phyloP scores from a whole-genome alignment of 2,888 invertebrate genomes.

The Agrotis segetum region DNA sequence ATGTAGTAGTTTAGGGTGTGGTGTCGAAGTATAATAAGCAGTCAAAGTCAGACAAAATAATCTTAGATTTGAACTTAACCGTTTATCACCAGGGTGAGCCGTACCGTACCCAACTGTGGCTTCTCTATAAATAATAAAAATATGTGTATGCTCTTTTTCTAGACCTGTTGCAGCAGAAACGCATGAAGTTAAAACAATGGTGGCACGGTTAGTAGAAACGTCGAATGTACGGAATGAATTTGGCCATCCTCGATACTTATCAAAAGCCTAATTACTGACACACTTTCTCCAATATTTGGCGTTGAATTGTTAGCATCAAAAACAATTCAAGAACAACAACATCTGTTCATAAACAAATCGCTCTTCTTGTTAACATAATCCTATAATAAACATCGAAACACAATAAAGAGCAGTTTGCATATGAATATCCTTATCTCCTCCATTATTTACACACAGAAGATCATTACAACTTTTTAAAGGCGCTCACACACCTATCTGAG shows the following conservation, averaged over 20 bases:
- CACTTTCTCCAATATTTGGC: background rate
- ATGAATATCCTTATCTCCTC: slow-evolving; percentile 74
- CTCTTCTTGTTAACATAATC: slow-evolving; percentile 45
- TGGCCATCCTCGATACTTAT: too few relatives aligned
- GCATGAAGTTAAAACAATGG: too few relatives aligned
- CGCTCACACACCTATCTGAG: slow-evolving; percentile 76
- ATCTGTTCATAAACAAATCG: slow-evolving; percentile 25
- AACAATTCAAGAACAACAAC: slow-evolving; percentile 10
- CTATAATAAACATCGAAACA: slow-evolving; percentile 46
- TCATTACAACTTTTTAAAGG: slow-evolving; percentile 82
- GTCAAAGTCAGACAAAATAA: background rate
- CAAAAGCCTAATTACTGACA: too few relatives aligned
- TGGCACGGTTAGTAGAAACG: too few relatives aligned
- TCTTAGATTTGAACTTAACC: background rate
- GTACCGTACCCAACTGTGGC: too few relatives aligned
- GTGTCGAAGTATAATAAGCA: too few relatives aligned
- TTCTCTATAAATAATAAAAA: background rate
- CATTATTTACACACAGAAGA: slow-evolving; percentile 78
- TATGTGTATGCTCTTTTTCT: background rate
- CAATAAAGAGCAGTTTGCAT: slow-evolving; percentile 76
- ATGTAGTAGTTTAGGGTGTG: background rate
- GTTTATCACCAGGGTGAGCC: too few relatives aligned
- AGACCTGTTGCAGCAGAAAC: background rate
- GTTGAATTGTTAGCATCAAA: background rate
- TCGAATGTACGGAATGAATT: too few relatives aligned